phyloP scores from a whole-genome alignment of 2,113 vertebrate genomes.

The Alethe castanea region DNA sequence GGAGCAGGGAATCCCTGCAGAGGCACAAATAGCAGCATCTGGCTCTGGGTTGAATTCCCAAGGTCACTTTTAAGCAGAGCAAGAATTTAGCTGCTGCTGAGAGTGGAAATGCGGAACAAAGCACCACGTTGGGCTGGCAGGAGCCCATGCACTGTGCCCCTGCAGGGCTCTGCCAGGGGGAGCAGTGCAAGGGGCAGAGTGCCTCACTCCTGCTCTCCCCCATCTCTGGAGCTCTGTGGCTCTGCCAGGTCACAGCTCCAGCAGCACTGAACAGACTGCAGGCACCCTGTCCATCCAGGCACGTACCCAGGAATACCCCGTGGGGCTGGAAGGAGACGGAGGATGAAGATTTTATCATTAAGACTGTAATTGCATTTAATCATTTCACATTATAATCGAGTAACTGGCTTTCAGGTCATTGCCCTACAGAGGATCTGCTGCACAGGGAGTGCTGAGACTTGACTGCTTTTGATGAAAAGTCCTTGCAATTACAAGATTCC shows the following conservation, averaged over 20 bases:
- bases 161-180: neutral
- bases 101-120: neutral
- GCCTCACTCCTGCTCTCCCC: neutral
- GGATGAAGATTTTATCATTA: neutral
- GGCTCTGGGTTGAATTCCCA: neutral
- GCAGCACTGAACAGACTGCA: neutral
- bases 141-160: accelerated
- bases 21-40: neutral
- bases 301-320: neutral
- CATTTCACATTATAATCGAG: neutral
- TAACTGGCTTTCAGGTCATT: neutral
- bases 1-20: constrained; percentile 53
- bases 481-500: neutral
- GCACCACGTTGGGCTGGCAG: accelerated
- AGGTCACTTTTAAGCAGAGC: neutral
- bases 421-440: neutral
- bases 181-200: accelerated
- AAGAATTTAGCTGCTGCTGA: neutral
- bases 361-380: neutral
- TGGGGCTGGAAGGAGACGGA: neutral
- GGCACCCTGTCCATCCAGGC: neutral
- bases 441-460: neutral
- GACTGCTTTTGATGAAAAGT: neutral
- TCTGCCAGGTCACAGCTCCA: neutral
- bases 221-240: neutral